Evolutionary conservation across 2,888 invertebrate genomes (phyloP).

Genomic region (Acleris emargana): DNA sequence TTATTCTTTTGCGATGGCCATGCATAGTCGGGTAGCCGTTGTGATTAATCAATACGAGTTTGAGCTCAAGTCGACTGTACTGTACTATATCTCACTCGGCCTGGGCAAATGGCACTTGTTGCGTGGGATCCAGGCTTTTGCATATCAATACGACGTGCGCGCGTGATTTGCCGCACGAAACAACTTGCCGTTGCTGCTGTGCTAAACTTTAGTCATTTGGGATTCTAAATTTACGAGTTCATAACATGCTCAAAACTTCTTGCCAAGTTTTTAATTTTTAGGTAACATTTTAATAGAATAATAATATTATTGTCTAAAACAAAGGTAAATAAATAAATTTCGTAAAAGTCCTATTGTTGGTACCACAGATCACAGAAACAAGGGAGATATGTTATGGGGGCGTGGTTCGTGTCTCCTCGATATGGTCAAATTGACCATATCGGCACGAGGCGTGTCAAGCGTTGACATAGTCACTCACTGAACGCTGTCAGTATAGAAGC

Average conservation of each 20-base stretch:
- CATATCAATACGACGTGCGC: constrained; percentile 59
- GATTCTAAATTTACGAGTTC: constrained; percentile 33
- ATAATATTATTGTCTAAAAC: too few relatives aligned
- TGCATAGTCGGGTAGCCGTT: constrained; percentile 35
- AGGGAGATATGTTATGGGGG: too few relatives aligned
- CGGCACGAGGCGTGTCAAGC: too few relatives aligned
- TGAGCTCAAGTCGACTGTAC: constrained; percentile 16
- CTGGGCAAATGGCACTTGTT: constrained; percentile 66
- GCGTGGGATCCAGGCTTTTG: constrained; percentile 66
- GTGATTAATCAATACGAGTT: constrained; percentile 45
- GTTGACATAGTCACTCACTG: too few relatives aligned
- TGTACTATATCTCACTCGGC: constrained; percentile 33
- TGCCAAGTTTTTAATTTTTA: background rate
- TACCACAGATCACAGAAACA: too few relatives aligned
- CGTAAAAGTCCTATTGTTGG: too few relatives aligned
- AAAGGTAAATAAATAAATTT: too few relatives aligned
- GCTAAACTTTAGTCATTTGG: constrained; percentile 48
- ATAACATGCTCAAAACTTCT: constrained; percentile 2
- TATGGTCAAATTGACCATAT: too few relatives aligned
- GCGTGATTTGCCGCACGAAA: constrained; percentile 62
- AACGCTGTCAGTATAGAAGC: too few relatives aligned
- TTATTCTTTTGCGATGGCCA: constrained; percentile 3
- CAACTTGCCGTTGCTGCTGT: constrained; percentile 54
- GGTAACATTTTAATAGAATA: too few relatives aligned
- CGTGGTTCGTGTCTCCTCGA: too few relatives aligned